These are phyloP conservation scores for Cranoglanis bouderius DNA, from an alignment of 2,113 vertebrate species.

Conservation along the genomic window DNA sequence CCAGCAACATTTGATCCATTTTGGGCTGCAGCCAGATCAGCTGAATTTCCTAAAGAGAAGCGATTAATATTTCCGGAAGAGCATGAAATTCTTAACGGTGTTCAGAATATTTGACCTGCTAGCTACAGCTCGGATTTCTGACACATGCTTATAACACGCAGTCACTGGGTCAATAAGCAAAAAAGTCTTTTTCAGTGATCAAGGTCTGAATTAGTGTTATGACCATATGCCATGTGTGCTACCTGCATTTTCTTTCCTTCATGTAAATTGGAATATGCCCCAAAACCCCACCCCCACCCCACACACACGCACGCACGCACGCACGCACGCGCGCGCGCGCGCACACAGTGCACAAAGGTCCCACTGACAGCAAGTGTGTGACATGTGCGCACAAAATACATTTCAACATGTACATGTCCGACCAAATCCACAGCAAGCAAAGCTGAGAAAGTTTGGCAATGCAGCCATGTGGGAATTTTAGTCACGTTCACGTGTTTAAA, in stretches of 20 bases:
- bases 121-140: background rate
- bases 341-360: conserved; percentile 51
- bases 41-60: conserved; percentile 40
- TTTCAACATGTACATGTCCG: background rate
- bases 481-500: conserved; percentile 10
- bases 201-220: background rate
- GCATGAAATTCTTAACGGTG: background rate
- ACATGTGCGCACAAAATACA: conserved; percentile 40
- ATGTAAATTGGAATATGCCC: conserved; percentile 12
- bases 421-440: conserved; percentile 12
- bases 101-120: background rate
- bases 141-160: background rate
- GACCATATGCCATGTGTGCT: background rate
- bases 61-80: conserved; percentile 44
- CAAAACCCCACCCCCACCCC: background rate
- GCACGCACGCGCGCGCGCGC: background rate
- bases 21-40: conserved; percentile 20
- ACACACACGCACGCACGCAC: background rate
- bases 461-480: conserved; percentile 42
- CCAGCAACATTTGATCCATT: background rate
- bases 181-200: background rate
- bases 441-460: background rate
- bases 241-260: conserved; percentile 15
- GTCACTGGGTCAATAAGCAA: background rate
- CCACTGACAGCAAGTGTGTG: conserved; percentile 47